Conservation (phyloP, 1,140 invertebrate genomes). For the Antheraea mylitta region DNA sequence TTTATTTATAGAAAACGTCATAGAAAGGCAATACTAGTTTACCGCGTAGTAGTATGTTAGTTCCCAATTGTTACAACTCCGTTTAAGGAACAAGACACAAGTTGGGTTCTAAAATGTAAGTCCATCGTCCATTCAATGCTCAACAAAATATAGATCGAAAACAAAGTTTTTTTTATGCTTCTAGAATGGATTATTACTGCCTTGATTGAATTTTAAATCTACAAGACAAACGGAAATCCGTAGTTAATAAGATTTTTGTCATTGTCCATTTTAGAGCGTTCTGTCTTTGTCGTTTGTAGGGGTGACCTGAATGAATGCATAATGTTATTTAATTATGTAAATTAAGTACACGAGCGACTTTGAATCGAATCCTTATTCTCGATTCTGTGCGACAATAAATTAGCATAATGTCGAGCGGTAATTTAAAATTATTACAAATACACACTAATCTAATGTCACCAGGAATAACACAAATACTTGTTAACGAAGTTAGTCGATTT, state of each 20-base stretch:
- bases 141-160: too few species aligned
- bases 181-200: neutral
- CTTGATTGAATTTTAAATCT: neutral
- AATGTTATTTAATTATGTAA: constrained; percentile 69
- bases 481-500: too few species aligned
- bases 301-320: constrained; percentile 54
- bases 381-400: neutral
- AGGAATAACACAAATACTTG: too few species aligned
- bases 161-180: too few species aligned
- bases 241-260: constrained; percentile 8
- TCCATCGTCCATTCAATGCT: too few species aligned
- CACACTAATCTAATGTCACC: too few species aligned
- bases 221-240: constrained; percentile 5
- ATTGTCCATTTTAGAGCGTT: constrained; percentile 19
- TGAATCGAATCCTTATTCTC: constrained; percentile 22
- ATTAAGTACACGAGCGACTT: constrained; percentile 49
- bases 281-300: constrained; percentile 35
- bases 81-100: too few species aligned
- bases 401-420: neutral
- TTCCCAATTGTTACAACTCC: too few species aligned
- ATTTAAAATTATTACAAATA: neutral
- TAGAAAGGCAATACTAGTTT: too few species aligned
- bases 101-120: too few species aligned
- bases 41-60: too few species aligned
- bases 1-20: too few species aligned